These are phyloP conservation scores for Drosophila heteroneura DNA, from an alignment of 2,888 invertebrate species.

Conservation along the genomic window DNA sequence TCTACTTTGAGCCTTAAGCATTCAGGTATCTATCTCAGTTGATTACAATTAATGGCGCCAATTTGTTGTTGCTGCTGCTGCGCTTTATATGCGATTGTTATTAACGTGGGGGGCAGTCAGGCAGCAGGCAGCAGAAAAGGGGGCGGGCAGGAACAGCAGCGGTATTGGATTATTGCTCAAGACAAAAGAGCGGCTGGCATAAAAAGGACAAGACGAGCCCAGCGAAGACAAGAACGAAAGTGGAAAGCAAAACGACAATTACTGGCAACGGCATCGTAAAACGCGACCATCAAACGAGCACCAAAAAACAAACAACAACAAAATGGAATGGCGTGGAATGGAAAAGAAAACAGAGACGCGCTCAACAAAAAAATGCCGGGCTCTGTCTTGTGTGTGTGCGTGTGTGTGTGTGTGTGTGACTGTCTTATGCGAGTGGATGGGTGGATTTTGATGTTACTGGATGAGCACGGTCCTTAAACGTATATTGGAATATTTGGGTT, in stretches of 20 bases:
- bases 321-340: slow-evolving; percentile 9
- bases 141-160: background rate
- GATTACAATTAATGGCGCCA: slow-evolving; percentile 80
- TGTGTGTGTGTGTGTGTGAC: slow-evolving; percentile 3
- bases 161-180: slow-evolving; percentile 13
- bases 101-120: slow-evolving; percentile 1
- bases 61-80: slow-evolving; percentile 64
- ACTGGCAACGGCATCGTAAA: slow-evolving; percentile 63
- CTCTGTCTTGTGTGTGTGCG: slow-evolving; percentile 1
- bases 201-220: slow-evolving; percentile 23
- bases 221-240: slow-evolving; percentile 35
- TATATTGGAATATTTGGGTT: slow-evolving; percentile 36
- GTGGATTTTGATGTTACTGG: slow-evolving; percentile 30
- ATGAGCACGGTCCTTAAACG: slow-evolving; percentile 26
- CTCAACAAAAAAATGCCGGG: slow-evolving; percentile 42
- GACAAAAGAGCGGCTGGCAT: slow-evolving; percentile 27
- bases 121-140: background rate
- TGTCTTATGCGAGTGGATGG: slow-evolving; percentile 18
- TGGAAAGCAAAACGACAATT: slow-evolving; percentile 58
- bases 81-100: slow-evolving; percentile 46
- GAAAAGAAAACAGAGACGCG: slow-evolving; percentile 36
- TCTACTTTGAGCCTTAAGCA: slow-evolving; percentile 4
- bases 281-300: slow-evolving; percentile 57
- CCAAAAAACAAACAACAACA: slow-evolving; percentile 17
- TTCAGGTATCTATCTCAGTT: slow-evolving; percentile 56